Conservation (phyloP, 2,113 vertebrate genomes). For the Tragelaphus strepsiceros region DNA sequence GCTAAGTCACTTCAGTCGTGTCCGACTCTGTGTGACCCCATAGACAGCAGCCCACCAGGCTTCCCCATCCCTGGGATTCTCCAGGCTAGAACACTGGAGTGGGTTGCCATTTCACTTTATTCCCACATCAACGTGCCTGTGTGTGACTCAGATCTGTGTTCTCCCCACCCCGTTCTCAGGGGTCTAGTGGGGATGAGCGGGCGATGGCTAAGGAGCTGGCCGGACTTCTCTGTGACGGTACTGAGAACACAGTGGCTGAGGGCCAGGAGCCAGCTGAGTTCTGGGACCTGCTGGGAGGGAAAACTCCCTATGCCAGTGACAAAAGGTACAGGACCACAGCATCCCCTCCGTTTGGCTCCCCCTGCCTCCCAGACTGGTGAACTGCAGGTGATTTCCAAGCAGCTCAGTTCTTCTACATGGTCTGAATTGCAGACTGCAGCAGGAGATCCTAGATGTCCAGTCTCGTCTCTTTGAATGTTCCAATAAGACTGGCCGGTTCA, state of each 20-base stretch:
- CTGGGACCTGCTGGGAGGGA: slow-evolving; percentile 90
- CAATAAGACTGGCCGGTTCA: slow-evolving; percentile 89
- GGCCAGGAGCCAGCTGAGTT: slow-evolving; percentile 87
- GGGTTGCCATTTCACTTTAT: neutral
- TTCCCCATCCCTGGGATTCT: too few species aligned
- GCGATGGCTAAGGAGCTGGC: slow-evolving; percentile 89
- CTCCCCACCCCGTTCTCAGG: slow-evolving; percentile 72
- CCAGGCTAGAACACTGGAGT: too few species aligned
- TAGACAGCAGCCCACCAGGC: too few species aligned
- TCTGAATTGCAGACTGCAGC: slow-evolving; percentile 82
- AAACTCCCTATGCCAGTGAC: slow-evolving; percentile 84
- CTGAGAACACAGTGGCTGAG: slow-evolving; percentile 83
- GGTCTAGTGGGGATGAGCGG: slow-evolving; percentile 90
- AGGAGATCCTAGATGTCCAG: slow-evolving; percentile 79
- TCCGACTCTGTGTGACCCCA: too few species aligned
- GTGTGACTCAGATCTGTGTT: neutral
- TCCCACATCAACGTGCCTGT: accelerated
- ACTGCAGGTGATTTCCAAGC: neutral
- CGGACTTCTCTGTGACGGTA: slow-evolving; percentile 73
- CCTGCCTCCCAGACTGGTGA: neutral
- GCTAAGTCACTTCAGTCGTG: too few species aligned
- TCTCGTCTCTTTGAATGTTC: slow-evolving; percentile 92
- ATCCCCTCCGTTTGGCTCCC: neutral
- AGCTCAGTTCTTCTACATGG: neutral
- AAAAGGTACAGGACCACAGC: slow-evolving; percentile 81